Evolutionary conservation across 2,888 invertebrate species (phyloP), one percentile per base, ranked within the genome.

Genomic region (Xanthorhoe spadicearia): DNA sequence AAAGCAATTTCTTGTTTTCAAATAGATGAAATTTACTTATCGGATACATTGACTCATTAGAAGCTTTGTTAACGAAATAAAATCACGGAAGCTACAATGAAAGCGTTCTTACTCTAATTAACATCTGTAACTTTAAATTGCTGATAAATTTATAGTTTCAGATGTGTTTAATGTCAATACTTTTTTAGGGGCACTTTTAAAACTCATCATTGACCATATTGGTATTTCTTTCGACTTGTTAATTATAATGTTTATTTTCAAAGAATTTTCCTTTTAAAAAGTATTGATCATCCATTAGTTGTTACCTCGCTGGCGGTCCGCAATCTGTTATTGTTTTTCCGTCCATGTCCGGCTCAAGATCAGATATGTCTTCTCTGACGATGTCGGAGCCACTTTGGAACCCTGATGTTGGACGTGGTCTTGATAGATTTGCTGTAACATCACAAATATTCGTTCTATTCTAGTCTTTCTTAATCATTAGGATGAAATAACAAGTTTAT

Each of bases 251-350:
- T 2, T 13, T 5, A 43, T 13, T 13, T 43, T 43, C 38, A 13
- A 48, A 13, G 7, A 4, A 0, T 17, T 48, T 17, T 7, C 17
- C 48, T 13, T 19, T 49, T 5, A 38, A 60, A 35, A 60, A 60
- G 19, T 62, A 58, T 61, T 61, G 38, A 55, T 51, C 54, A 32
- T 69, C 15, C 49, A 52, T 19, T 54, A 43, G 63, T 65, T 46
- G 71, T 91, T 94, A 95, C 95, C 95, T 95, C 53, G 95, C 95
- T 1, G 96, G 96, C 2, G 95, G 95, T 18, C 95, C 95, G 78
- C 96, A 96, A 18, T 93, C 93, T 78, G 90, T 83, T 76, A 84
- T 82, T 9, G 87, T 81, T 59, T 82, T 87, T 28, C 86, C 86
- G 48, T 89, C 88, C 64, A 92, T 77, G 66, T 92, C 92, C 0